Conservation (phyloP, 2,797 vertebrate genomes). For the Acomys russatus region DNA sequence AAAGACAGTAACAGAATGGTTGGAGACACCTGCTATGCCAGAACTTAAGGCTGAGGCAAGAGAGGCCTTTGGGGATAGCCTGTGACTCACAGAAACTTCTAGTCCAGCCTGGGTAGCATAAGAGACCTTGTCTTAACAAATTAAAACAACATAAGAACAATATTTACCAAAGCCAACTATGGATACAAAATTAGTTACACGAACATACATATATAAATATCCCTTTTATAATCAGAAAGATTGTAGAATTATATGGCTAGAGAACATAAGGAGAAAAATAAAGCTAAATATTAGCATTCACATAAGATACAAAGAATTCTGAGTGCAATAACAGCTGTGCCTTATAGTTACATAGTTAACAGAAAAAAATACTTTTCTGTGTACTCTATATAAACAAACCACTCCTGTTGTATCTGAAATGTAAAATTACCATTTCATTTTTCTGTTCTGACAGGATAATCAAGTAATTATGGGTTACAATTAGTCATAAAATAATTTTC, state of each 20-base stretch:
- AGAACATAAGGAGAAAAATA: conserved; percentile 12
- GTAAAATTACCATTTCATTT: conserved; percentile 62
- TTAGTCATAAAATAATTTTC: conserved; percentile 62
- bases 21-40: background rate
- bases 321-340: conserved; percentile 12
- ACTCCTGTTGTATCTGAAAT: conserved; percentile 51
- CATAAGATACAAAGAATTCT: conserved; percentile 58
- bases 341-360: conserved; percentile 33
- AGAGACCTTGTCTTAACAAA: background rate
- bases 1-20: background rate
- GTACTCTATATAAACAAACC: conserved; percentile 14
- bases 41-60: background rate
- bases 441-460: conserved; percentile 52
- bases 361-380: background rate
- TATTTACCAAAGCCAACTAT: background rate
- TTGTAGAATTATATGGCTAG: conserved; percentile 36
- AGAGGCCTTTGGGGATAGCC: background rate
- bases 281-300: conserved; percentile 60
- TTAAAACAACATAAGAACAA: background rate
- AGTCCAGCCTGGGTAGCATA: background rate
- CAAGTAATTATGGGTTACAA: conserved; percentile 44
- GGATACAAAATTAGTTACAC: conserved; percentile 37
- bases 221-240: conserved; percentile 58
- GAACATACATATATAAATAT: conserved; percentile 27
- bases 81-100: too few relatives aligned